Conservation (phyloP, 2,797 vertebrate species). For the Adelosebastes latens region DNA sequence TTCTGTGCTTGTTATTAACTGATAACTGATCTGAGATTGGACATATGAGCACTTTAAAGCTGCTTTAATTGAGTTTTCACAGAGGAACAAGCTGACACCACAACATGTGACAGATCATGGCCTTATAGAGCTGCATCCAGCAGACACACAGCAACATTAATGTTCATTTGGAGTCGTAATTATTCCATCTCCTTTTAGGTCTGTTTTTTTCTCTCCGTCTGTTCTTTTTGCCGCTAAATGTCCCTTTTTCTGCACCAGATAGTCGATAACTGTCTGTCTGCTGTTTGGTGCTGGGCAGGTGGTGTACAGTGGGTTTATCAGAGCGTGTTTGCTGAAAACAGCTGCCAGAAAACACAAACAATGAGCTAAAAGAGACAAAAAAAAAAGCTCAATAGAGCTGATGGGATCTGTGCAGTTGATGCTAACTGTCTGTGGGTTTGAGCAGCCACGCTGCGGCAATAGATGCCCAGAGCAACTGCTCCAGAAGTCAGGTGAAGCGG, state of each 20-base stretch:
- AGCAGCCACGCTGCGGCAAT: not conserved
- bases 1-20: conserved; percentile 1
- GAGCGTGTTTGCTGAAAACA: not conserved
- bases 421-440: not conserved
- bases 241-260: not conserved
- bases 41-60: not conserved
- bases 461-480: not conserved
- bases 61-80: not conserved
- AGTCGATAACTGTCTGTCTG: not conserved
- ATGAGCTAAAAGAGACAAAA: not conserved
- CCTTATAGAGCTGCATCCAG: not conserved
- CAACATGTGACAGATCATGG: not conserved
- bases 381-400: not conserved
- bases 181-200: not conserved
- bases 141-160: not conserved
- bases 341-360: not conserved
- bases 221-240: not conserved
- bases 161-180: not conserved
- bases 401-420: not conserved
- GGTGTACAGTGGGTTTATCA: not conserved
- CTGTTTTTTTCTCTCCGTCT: not conserved
- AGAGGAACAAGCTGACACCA: not conserved
- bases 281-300: not conserved
- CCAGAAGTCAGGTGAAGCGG: not conserved
- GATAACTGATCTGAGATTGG: not conserved